Evolutionary conservation across 2,797 vertebrate genomes (phyloP), one percentile per base, ranked within the genome.

Genomic region (Urocyon cinereoargenteus): DNA sequence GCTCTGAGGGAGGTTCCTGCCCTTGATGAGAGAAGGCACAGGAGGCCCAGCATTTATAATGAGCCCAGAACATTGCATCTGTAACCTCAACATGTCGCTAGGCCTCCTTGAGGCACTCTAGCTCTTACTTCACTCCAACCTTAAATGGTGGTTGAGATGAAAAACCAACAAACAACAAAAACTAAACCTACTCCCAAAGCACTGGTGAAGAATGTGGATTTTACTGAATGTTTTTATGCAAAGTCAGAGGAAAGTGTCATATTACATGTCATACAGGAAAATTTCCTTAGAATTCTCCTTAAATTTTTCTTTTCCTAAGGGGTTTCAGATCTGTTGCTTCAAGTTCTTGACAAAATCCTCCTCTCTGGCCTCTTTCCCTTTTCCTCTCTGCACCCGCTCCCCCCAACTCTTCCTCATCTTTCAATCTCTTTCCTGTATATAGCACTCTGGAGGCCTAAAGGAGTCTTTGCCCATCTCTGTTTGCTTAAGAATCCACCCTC

Each of bases 201-300:
- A 66, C 78, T 66, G 77, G 49, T 77, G n/a, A 73, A 88, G 57
- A 92, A 86, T 53, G 26, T 86, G 28, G 31, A 68, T 34, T 91
- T 81, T 70, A 89, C 70, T 19, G 11, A 90, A 57, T 55, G 62
- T 68, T 96, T 97, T 92, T 94, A 31, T 77, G 64, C 21, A n/a
- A 73, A 86, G n/a, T 86, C 62, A 89, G 86, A 45, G 81, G 87
- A 75, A 94, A 91, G 31, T 1, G 3, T 62, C 40, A 26, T 0
- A 22, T 24, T 70, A 36, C 6, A 31, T 9, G n/a, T 34, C 40
- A 70, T 18, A 90, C 24, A 68, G 40, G 18, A 86, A 82, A 40
- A 94, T 78, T 81, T 79, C 70, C 82, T 86, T 87, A 57, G 83
- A 81, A 94, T 53, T 92, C 62, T 87, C 31, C 86, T 18, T 77